Evolutionary conservation across 2,797 vertebrate species (phyloP), one percentile per base, ranked within the genome.

Genomic region (Mionectes olivaceus): DNA sequence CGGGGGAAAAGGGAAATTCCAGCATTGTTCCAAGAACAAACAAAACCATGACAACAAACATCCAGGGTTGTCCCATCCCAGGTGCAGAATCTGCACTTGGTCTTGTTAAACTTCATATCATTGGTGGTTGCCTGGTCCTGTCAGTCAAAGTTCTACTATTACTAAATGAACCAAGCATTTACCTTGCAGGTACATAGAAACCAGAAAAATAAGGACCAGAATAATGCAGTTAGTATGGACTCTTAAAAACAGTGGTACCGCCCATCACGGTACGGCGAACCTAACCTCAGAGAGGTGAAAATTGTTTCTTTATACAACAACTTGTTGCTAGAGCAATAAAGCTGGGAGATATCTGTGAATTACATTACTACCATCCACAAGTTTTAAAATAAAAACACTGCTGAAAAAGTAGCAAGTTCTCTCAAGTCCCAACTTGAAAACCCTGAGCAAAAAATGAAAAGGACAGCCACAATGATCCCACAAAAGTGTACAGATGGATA

Each of bases 251-350:
- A 74, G 8, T 14, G 46, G 23, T 53, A 60, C 13, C 13, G 81
- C 53, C 47, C 22, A 74, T 27, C 28, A 81, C 0, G 0, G 18
- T 59, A 14, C 65, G 68, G 32, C 30, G 83, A 64, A 53, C 80
- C 70, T 53, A 65, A 79, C 18, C 19, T 63, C 18, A 67, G 10
- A 47, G 41, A 78, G 37, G 30, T 88, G 57, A 90, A 78, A 83
- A 83, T 33, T 76, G 4, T 69, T 77, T 91, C 21, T 37, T 70
- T 77, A 39, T 71, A 63, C 28, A 87, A 90, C 44, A 74, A 70
- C 59, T 87, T 85, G 59, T 89, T 82, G 52, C 59, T 70, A 85
- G 52, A 75, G 41, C 78, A 95, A 87, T 83, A 75, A 92, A 80
- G 22, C 44, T 19, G 9, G 10, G 19, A 89, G 32, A 73, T 9